Base-by-base conservation (phyloP, 2,113 vertebrate species). In the Amphilophus citrinellus region DNA sequence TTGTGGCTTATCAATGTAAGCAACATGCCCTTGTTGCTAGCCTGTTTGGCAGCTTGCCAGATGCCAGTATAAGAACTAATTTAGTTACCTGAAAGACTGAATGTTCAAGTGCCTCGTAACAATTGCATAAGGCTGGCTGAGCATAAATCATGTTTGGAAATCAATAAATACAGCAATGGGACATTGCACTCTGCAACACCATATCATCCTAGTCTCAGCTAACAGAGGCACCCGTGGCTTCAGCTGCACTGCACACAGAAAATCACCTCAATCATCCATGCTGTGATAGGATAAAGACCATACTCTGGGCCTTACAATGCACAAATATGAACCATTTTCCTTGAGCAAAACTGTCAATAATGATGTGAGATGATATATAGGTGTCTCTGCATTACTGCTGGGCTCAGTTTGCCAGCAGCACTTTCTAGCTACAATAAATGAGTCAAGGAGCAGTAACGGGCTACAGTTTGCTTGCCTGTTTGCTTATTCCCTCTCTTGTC, bases 351-450 rank as follows among this genome's bases (percentile, higher is more conserved):
- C 71, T 86, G 89, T 89, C 91, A 22, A 92, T 92, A 91, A 85
- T 84, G 79, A 85, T 88, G 88, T 39, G 4, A 80, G 50, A 90
- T 89, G 90, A 93, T 91, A 61, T 81, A 93, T 93, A 60, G 84
- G 61, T 80, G 76, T 24, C 57, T 60, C 2, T 14, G 18, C 20
- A 65, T 80, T 89, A 86, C 61, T 81, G 84, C 81, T 61, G 37
- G 65, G 61, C 79, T 65, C 80, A 84, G 79, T 73, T 77, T 6
- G 1, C 44, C 82, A 73, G 30, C 24, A 83, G 77, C 76, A 44
- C 79, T 81, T 63, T 84, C 82, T 84, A 85, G 37, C 62, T 65
- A 63, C 80, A 88, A 88, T 62, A 87, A 89, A 90, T 87, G 84
- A 91, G 84, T 86, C 58, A 86, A 78, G 30, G 76, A 53, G 57